Base-by-base conservation (phyloP, 2,888 invertebrate species). In the Idaea aversata region DNA sequence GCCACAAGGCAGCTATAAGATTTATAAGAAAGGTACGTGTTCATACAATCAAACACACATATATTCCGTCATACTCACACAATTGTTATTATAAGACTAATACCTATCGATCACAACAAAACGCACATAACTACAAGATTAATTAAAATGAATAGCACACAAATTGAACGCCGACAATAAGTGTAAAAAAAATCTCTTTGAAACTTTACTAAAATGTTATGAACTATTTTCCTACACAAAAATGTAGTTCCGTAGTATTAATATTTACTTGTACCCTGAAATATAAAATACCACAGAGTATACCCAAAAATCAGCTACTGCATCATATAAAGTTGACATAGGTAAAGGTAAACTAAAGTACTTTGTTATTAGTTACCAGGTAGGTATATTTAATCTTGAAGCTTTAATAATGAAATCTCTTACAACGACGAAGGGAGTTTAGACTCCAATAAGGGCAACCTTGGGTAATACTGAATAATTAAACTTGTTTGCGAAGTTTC, bases 1-100 rank as follows among this genome's bases (percentile, higher is more conserved):
- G 91, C 82, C 97, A 98, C 88, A 98, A 98, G 93, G 96, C 96
- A 75, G 98, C 97, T 76, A 98, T 98, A 86, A 94, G 98, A 84
- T 97, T 97, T 76, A 96, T 98, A 86, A 94, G 98, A 91, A 98
- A 98, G 96, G 97, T 97, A 94, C 90, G 94, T 88, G 47, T 34
- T 15, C 59, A 47, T 5, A 16, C 13, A 5, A 34, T 25, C 10
- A 59, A 25, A 25, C 59, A 59, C 59, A 34, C 16, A 34, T 10
- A 25, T 3, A 47, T 6, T 47, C 7, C 13, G 47, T 13, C 10
- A 10, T 13, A 7, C 13, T 47, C 7, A 47, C 47, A 47, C 7
- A 47, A 47, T 10, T 13, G 47, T 7, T 47, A 47, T 10, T 47
- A 6, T 47, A 47, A 13, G 47, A 13, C 7, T 47, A 7, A 47